Evolutionary conservation across 2,797 vertebrate species (phyloP).

Genomic region (Paratrypauchen microcephalus): DNA sequence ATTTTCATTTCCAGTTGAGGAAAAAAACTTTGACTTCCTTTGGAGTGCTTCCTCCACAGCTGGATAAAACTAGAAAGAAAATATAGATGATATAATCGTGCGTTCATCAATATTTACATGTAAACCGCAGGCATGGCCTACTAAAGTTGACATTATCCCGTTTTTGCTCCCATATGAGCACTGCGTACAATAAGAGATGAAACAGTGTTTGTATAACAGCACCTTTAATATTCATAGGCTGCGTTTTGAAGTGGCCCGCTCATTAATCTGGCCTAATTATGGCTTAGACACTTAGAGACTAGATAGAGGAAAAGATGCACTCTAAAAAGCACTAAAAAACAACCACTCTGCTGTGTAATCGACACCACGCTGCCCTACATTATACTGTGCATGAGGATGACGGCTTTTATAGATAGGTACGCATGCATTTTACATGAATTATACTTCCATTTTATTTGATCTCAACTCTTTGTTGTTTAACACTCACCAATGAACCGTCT

Average conservation of each 20-base stretch:
- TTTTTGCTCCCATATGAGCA: conserved; percentile 40
- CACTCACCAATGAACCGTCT: not conserved
- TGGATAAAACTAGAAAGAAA: conserved; percentile 14
- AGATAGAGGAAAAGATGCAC: conserved; percentile 47
- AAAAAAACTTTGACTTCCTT: not conserved
- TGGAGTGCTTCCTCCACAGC: not conserved
- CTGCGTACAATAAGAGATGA: conserved; percentile 58
- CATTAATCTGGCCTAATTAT: conserved; percentile 76
- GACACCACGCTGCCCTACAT: conserved; percentile 61
- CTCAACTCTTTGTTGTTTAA: conserved; percentile 2
- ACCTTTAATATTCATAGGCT: conserved; percentile 73
- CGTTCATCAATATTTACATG: conserved; percentile 55
- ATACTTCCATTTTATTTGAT: not conserved
- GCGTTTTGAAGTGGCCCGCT: conserved; percentile 62
- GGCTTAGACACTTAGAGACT: conserved; percentile 63
- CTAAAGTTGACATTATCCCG: conserved; percentile 52
- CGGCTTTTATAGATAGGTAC: not conserved
- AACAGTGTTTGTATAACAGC: conserved; percentile 66
- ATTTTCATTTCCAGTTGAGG: not conserved
- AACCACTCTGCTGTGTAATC: conserved; percentile 48
- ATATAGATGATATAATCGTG: not conserved
- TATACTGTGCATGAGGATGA: conserved; percentile 29
- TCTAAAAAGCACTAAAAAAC: conserved; percentile 51
- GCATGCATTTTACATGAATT: conserved; percentile 7
- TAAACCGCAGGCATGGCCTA: conserved; percentile 51